Evolutionary conservation across 2,888 invertebrate species (phyloP).

Genomic region (Lumbricus terrestris): DNA sequence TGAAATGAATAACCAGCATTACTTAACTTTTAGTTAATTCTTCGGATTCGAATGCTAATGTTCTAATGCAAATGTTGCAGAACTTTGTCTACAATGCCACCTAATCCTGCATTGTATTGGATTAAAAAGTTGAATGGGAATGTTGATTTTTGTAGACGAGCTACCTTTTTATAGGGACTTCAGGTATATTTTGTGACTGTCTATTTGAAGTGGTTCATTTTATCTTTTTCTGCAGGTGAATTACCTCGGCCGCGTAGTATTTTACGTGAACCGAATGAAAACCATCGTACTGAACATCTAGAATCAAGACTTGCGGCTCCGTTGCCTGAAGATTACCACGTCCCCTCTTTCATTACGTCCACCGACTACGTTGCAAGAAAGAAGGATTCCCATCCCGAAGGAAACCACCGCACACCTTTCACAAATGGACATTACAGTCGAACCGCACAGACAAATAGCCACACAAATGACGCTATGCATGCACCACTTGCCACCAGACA

Average conservation of each 20-base stretch:
- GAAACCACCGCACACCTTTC: not conserved
- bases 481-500: not conserved
- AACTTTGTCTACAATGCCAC: not conserved
- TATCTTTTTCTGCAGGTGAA: not conserved
- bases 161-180: not conserved
- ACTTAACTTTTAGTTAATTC: not conserved
- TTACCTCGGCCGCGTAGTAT: not conserved
- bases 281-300: not conserved
- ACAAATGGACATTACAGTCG: not conserved
- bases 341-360: not conserved
- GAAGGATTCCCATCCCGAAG: not conserved
- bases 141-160: not conserved
- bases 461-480: not conserved
- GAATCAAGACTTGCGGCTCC: not conserved
- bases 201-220: not conserved
- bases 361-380: not conserved
- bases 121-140: not conserved
- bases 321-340: not conserved
- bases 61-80: not conserved
- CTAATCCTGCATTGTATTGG: not conserved
- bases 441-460: not conserved
- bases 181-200: not conserved
- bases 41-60: not conserved
- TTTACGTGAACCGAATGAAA: slow-evolving; percentile 11
- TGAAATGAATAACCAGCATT: not conserved